These are phyloP conservation scores for Euphydryas editha DNA, from an alignment of 2,888 invertebrate genomes.

Conservation along the genomic window DNA sequence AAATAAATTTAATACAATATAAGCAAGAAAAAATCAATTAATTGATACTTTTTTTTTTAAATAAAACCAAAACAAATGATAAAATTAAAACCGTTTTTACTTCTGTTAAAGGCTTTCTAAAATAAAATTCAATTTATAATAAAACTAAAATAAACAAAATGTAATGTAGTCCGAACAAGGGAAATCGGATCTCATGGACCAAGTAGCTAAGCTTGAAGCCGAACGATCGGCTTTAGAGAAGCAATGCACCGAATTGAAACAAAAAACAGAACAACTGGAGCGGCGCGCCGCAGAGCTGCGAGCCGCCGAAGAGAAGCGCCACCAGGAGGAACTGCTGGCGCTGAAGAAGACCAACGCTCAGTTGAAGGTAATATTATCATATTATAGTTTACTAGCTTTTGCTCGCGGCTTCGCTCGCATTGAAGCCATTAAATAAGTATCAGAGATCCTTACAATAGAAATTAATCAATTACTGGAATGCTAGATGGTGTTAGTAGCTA, in stretches of 20 bases:
- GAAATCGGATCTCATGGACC: constrained; percentile 90
- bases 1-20: too few relatives aligned
- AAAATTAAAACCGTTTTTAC: too few relatives aligned
- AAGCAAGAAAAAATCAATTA: too few relatives aligned
- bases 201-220: constrained; percentile 87
- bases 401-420: too few relatives aligned
- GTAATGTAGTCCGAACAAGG: constrained; percentile 90
- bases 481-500: too few relatives aligned
- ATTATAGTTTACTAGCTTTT: too few relatives aligned
- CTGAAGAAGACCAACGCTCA: constrained; percentile 97
- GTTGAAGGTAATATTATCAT: constrained; percentile 87
- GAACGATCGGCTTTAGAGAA: constrained; percentile 87
- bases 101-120: too few relatives aligned
- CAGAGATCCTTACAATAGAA: too few relatives aligned
- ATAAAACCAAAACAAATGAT: not conserved
- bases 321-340: constrained; percentile 95
- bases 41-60: not conserved
- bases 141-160: not conserved
- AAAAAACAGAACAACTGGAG: constrained; percentile 91
- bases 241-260: constrained; percentile 82
- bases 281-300: constrained; percentile 91
- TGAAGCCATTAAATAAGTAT: too few relatives aligned
- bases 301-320: constrained; percentile 95
- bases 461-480: too few relatives aligned
- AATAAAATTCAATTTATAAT: not conserved